These are phyloP conservation scores for Calliphora vicina DNA, from an alignment of 1,140 invertebrate genomes.

Conservation along the genomic window DNA sequence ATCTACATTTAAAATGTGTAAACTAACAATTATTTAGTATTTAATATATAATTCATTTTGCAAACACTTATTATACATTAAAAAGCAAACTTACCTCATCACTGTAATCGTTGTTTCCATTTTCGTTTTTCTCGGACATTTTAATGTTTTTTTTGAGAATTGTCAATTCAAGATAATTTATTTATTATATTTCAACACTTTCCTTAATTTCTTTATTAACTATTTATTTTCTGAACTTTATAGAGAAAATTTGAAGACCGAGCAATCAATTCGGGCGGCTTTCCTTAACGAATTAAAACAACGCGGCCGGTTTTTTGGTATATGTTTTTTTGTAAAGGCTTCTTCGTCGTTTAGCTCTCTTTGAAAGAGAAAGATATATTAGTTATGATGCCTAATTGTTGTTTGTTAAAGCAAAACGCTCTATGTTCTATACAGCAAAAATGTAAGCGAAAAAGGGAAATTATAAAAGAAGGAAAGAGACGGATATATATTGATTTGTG, in stretches of 20 bases:
- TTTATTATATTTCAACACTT: background rate
- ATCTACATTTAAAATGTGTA: too few species aligned
- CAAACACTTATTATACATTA: too few species aligned
- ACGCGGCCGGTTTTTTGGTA: background rate
- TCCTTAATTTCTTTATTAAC: background rate
- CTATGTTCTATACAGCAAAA: too few species aligned
- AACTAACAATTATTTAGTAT: too few species aligned
- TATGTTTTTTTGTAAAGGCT: background rate
- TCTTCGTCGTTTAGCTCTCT: background rate
- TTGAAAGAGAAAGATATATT: too few species aligned
- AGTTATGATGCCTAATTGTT: too few species aligned
- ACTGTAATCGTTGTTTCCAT: constrained; percentile 39
- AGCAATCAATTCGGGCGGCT: background rate
- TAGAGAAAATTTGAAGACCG: background rate
- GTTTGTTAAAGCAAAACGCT: too few species aligned
- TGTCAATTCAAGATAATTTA: background rate
- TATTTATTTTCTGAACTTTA: background rate
- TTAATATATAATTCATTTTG: too few species aligned
- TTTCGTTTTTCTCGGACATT: constrained; percentile 36
- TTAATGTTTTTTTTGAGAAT: background rate
- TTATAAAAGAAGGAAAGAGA: too few species aligned
- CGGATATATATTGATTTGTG: too few species aligned
- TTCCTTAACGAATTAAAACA: background rate
- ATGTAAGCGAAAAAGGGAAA: too few species aligned
- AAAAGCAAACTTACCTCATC: constrained; percentile 26